Evolutionary conservation across 2,888 invertebrate genomes (phyloP).

Genomic region (Drosophila cyrtoloma): DNA sequence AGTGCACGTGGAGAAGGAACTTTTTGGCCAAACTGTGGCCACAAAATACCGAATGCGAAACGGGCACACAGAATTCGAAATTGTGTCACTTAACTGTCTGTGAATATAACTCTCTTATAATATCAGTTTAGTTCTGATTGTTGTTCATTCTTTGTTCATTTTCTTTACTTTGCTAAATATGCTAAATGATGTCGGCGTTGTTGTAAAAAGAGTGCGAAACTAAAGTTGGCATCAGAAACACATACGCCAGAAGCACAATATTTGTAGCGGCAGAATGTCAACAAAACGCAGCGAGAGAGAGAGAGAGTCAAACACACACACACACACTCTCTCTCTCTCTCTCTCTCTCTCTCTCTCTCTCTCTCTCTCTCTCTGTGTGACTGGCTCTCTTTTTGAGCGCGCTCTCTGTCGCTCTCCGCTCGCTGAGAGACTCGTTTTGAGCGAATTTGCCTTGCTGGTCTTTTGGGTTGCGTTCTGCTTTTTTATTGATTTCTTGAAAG

Average conservation of each 20-base stretch:
- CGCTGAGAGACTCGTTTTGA: conserved; percentile 68
- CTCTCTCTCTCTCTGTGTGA: conserved; percentile 11
- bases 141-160: conserved; percentile 21
- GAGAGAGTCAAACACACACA: not conserved
- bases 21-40: conserved; percentile 1
- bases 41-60: conserved; percentile 19
- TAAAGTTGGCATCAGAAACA: conserved; percentile 21
- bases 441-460: conserved; percentile 72
- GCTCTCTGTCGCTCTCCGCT: conserved; percentile 18
- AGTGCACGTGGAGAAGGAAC: conserved; percentile 48
- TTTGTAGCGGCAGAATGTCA: conserved; percentile 61
- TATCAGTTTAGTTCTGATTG: conserved; percentile 29
- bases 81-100: conserved; percentile 75
- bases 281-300: conserved; percentile 55
- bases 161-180: conserved; percentile 56
- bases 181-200: conserved; percentile 53
- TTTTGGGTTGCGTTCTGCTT: conserved; percentile 68
- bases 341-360: conserved; percentile 20
- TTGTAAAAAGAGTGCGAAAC: conserved; percentile 17
- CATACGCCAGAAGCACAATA: conserved; percentile 18
- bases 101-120: conserved; percentile 24
- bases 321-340: too few relatives aligned
- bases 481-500: conserved; percentile 84
- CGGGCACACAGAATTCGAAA: conserved; percentile 41
- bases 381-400: conserved; percentile 12